Conservation (phyloP, 2,113 vertebrate species). For the Sylvietta virens region DNA sequence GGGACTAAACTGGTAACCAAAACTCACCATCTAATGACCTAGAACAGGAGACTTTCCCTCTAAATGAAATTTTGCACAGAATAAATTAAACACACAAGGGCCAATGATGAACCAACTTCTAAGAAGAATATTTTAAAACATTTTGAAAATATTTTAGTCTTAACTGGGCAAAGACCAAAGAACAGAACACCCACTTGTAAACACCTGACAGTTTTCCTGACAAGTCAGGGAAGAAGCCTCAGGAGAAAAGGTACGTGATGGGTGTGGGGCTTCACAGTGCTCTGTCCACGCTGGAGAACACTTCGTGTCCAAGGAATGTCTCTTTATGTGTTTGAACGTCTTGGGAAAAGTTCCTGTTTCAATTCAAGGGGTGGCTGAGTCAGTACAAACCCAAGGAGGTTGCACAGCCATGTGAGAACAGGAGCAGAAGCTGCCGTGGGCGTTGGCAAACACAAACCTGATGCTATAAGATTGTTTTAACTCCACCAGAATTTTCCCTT, state of each 20-base stretch:
- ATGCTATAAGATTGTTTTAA: background rate
- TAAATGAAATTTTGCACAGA: background rate
- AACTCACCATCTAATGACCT: background rate
- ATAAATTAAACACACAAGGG: background rate
- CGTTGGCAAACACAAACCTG: background rate
- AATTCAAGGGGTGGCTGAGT: background rate
- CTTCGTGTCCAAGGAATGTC: background rate
- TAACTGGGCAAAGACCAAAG: background rate
- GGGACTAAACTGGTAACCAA: background rate
- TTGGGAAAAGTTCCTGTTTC: background rate
- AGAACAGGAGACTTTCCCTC: background rate
- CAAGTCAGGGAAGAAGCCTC: background rate
- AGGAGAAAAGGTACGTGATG: background rate
- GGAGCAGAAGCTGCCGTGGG: background rate
- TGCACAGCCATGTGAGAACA: background rate
- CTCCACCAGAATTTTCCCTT: no score
- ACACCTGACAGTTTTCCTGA: background rate
- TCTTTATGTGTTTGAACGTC: background rate
- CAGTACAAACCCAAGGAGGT: background rate
- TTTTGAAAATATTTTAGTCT: background rate
- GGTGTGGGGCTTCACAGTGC: background rate
- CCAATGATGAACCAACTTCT: background rate
- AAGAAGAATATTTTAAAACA: background rate
- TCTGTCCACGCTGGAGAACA: background rate
- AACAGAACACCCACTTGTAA: background rate